These are phyloP conservation scores for Ptychochromis oligacanthus DNA, from an alignment of 2,113 vertebrate genomes.

Conservation along the genomic window DNA sequence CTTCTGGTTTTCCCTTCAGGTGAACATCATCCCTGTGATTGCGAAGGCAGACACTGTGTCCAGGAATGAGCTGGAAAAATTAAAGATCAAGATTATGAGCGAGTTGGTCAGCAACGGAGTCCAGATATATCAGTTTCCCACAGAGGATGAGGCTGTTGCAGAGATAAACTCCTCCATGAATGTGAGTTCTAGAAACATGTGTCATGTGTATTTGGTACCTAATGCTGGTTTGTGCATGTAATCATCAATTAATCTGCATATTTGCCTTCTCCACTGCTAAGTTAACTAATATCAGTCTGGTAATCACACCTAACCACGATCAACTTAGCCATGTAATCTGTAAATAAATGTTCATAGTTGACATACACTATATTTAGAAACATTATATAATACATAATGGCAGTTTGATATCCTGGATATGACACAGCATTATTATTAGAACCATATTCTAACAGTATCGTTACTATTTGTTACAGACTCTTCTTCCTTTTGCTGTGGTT, in stretches of 20 bases:
- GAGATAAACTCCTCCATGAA: conserved; percentile 98
- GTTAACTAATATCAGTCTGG: neutral
- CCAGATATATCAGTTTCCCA: conserved; percentile 98
- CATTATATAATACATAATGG: neutral
- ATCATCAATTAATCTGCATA: neutral
- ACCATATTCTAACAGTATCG: neutral
- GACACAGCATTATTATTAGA: neutral
- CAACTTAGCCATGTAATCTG: neutral
- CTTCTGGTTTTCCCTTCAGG: conserved; percentile 72
- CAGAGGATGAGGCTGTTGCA: conserved; percentile 90
- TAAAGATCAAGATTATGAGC: conserved; percentile 98
- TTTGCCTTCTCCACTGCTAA: neutral
- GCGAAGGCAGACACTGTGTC: conserved; percentile 96
- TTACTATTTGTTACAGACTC: conserved; percentile 81
- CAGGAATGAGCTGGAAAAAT: conserved; percentile 93
- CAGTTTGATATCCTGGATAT: neutral
- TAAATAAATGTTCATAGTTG: neutral
- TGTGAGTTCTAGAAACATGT: conserved; percentile 79
- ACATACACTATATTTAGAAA: neutral
- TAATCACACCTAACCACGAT: neutral
- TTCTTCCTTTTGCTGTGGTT: conserved; percentile 95
- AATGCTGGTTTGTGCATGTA: neutral
- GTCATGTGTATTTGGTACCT: neutral
- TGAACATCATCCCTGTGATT: conserved; percentile 97
- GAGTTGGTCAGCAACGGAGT: conserved; percentile 97